A percentile compares a stretch with the other conserved stretches of the same genome.
These are phyloP conservation scores for Zaprionus obscuricornis DNA, from an alignment of 2,888 invertebrate species.

Conservation along the genomic window DNA sequence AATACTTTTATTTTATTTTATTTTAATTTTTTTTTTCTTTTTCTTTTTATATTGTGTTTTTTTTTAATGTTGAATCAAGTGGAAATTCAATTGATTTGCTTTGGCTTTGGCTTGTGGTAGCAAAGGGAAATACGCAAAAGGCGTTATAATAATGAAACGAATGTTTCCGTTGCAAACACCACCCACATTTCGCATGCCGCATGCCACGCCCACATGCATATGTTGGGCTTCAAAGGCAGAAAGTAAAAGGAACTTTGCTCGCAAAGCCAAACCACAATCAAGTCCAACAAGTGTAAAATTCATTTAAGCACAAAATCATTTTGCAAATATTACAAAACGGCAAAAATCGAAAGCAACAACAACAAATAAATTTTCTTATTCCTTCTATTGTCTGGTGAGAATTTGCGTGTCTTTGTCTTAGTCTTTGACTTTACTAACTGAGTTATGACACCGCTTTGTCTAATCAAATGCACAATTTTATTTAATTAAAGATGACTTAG, in stretches of 20 bases:
- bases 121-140: constrained; percentile 43
- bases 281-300: constrained; percentile 44
- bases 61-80: constrained; percentile 73
- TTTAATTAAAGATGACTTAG: constrained; percentile 36
- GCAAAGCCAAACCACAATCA: constrained; percentile 25
- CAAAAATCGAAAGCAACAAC: constrained; percentile 9
- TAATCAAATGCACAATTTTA: constrained; percentile 40
- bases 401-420: too few species aligned
- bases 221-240: constrained; percentile 60
- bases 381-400: too few species aligned
- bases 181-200: too few species aligned
- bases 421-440: not conserved
- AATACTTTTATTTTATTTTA: constrained; percentile 20
- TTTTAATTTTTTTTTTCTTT: constrained; percentile 11
- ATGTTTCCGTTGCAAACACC: too few species aligned
- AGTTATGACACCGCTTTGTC: constrained; percentile 16
- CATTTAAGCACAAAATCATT: constrained; percentile 55
- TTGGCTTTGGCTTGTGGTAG: constrained; percentile 51
- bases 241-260: not conserved
- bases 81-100: constrained; percentile 77
- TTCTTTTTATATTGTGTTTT: constrained; percentile 20
- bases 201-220: constrained; percentile 25
- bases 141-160: constrained; percentile 52
- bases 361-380: too few species aligned
- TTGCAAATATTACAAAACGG: constrained; percentile 45